Base-by-base conservation (phyloP, 2,888 invertebrate species). In the Odontomyia ornata region DNA sequence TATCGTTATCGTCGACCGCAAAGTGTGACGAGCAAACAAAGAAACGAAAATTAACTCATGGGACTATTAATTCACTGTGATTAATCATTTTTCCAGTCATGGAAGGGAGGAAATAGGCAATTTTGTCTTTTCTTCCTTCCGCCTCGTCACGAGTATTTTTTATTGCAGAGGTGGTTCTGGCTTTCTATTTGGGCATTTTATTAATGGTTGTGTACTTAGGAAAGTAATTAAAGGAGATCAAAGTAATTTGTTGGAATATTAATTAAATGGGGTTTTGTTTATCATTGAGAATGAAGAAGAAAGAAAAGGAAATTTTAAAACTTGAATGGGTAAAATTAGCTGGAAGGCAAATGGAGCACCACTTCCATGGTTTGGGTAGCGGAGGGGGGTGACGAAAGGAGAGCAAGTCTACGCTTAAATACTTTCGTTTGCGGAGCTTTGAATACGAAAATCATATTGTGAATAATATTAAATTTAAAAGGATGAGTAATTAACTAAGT, bases 161-260 rank as follows among this genome's bases (percentile, higher is more conserved):
- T 52, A 23, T 25, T 9, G 21, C 23, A 18, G 18, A 60, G 57
- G 23, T 13, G 57, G 57, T 25, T 11, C 23, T 60, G 13, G 23
- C 25, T 60, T 60, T 18, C 60, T 21, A 23, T 60, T 52, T 52
- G 4, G 15, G 52, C 18, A 18, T 67, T 23, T 71, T 52, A 71
- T 71, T 71, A 67, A 71, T 71, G 71, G n/a, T 46, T 23, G 13
- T 0, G 71, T 25, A 71, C 27, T 71, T 71, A 71, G 52, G 18
- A 15, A 7, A 52, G n/a, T 52, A 52, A 71, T 71, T 71, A 47
- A 13, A 27, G 23, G 36, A 52, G 71, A 47, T 71, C 47, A 71
- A 71, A 47, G 71, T 52, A 52, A 71, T 71, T 71, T 71, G 47
- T 23, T n/a, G 47, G 47, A 52, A 15, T 71, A 71, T 71, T 47